Evolutionary conservation across 1,140 invertebrate species (phyloP).

Genomic region (Temnothorax nylanderi): DNA sequence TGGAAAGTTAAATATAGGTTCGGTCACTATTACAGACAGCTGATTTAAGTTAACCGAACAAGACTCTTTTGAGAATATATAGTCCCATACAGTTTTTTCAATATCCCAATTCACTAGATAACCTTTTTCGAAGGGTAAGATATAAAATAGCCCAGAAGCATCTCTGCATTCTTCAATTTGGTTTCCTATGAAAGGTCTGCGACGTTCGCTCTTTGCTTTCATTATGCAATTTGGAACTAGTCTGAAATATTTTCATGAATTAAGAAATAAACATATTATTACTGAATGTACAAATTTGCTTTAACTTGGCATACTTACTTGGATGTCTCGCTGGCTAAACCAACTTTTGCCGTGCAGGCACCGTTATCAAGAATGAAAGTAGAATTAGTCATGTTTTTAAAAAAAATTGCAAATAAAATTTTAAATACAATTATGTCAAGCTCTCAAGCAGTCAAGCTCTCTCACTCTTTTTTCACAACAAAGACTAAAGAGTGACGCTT

Average conservation of each 20-base stretch:
- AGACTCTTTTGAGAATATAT: slow-evolving; percentile 92
- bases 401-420: neutral
- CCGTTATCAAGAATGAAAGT: slow-evolving; percentile 95
- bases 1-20: slow-evolving; percentile 22
- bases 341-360: slow-evolving; percentile 93
- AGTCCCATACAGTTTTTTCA: slow-evolving; percentile 98
- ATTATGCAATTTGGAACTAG: slow-evolving; percentile 98
- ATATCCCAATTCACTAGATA: slow-evolving; percentile 98
- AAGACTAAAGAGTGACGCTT: too few species aligned
- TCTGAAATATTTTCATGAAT: slow-evolving; percentile 82
- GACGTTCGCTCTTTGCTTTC: slow-evolving; percentile 98
- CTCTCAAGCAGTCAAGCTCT: too few species aligned
- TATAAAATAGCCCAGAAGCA: slow-evolving; percentile 97
- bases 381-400: slow-evolving; percentile 75
- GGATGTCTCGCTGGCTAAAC: slow-evolving; percentile 90
- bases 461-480: too few species aligned
- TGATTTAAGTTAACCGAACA: slow-evolving; percentile 4
- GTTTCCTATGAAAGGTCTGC: slow-evolving; percentile 96
- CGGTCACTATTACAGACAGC: slow-evolving; percentile 7
- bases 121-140: slow-evolving; percentile 98
- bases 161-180: slow-evolving; percentile 98
- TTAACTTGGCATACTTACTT: slow-evolving; percentile 85
- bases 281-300: neutral
- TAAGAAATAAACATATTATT: neutral
- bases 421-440: too few species aligned